These are phyloP conservation scores for Papilio demoleus DNA, from an alignment of 2,888 invertebrate genomes.

Conservation along the genomic window DNA sequence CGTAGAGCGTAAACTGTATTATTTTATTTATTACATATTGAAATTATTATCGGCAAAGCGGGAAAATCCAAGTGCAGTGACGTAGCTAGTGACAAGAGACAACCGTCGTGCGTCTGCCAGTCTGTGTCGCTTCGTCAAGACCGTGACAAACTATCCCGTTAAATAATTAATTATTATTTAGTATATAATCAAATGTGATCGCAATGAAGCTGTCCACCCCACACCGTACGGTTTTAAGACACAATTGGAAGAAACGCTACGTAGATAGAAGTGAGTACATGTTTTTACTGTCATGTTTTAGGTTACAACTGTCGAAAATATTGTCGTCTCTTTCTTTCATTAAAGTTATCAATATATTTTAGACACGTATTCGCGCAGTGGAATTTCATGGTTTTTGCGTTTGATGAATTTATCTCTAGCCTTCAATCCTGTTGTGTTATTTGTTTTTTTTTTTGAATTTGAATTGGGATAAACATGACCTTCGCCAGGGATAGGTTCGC, in stretches of 20 bases:
- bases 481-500: no score
- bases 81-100: not conserved
- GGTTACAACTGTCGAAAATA: no score
- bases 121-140: not conserved
- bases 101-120: not conserved
- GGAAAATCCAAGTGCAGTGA: conserved; percentile 6
- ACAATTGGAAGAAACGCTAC: conserved; percentile 22
- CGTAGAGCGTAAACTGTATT: not conserved
- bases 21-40: not conserved
- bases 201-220: conserved; percentile 19
- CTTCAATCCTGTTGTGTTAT: no score
- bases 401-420: no score
- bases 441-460: no score
- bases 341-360: no score
- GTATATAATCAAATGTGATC: not conserved
- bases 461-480: no score
- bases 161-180: not conserved
- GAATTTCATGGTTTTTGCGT: no score
- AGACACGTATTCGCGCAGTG: no score
- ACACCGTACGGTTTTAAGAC: not conserved
- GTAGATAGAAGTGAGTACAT: conserved; percentile 1
- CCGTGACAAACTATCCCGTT: not conserved
- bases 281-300: no score
- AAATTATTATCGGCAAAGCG: conserved; percentile 2
- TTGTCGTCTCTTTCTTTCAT: no score